Evolutionary conservation across 2,888 invertebrate genomes (phyloP).

Genomic region (Augiades crinisus): DNA sequence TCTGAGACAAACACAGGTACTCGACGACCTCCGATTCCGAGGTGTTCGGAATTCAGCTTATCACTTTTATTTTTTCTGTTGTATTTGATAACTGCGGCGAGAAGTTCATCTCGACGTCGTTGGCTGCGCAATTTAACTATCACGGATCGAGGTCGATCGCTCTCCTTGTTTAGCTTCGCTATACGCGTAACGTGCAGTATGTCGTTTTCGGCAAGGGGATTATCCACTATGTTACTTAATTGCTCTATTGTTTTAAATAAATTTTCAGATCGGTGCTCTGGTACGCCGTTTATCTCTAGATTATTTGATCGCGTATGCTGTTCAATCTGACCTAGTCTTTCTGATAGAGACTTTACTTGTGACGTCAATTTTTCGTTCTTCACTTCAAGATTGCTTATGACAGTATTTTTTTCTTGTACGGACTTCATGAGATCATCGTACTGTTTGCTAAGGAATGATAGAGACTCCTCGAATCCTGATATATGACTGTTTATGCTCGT

Average conservation of each 20-base stretch:
- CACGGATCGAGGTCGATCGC: slow-evolving; percentile 29
- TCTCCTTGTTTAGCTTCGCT: slow-evolving; percentile 29
- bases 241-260: slow-evolving; percentile 19
- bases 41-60: slow-evolving; percentile 30
- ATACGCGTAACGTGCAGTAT: slow-evolving; percentile 31
- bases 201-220: slow-evolving; percentile 21
- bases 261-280: slow-evolving; percentile 32
- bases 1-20: slow-evolving; percentile 33
- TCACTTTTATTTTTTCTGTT: slow-evolving; percentile 30
- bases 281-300: slow-evolving; percentile 34
- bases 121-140: slow-evolving; percentile 31
- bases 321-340: slow-evolving; percentile 27
- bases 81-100: slow-evolving; percentile 28
- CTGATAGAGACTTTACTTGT: slow-evolving; percentile 24
- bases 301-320: slow-evolving; percentile 32
- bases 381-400: slow-evolving; percentile 25
- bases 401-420: slow-evolving; percentile 20
- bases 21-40: slow-evolving; percentile 30
- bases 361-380: slow-evolving; percentile 27
- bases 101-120: slow-evolving; percentile 28
- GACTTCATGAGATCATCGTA: slow-evolving; percentile 11
- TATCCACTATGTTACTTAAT: slow-evolving; percentile 24
- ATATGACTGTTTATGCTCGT: slow-evolving; percentile 9
- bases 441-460: slow-evolving; percentile 16
- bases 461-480: slow-evolving; percentile 14